Base-by-base conservation (phyloP, 2,113 vertebrate species). In the Arizona elegans region DNA sequence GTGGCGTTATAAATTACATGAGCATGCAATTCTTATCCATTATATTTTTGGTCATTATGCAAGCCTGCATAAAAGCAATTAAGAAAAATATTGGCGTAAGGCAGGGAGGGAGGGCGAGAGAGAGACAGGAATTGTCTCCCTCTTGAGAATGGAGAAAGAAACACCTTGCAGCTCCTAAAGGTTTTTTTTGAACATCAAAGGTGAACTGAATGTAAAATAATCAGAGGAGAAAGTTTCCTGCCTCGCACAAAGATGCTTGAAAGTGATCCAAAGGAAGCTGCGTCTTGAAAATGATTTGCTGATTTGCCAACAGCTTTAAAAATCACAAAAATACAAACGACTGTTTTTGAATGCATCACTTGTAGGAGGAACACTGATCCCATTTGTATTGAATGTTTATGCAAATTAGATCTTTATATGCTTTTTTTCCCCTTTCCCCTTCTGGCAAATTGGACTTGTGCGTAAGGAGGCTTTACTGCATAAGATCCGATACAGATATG, bases 211-310 rank as follows among this genome's bases (percentile, higher is more conserved):
- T 88, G 94, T 95, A 94, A 96, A 96, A 93, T 93, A 91, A 91
- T 92, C 87, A 93, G 91, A 81, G 11, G 62, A 94, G 55, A 47
- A 88, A 94, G 86, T 93, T 90, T 95, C 56, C 94, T 96, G 87
- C 93, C 87, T 94, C 90, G 81, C 96, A 97, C 92, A 92, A 95
- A 94, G 92, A 94, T 96, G 65, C 92, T 94, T 54, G 95, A 96
- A 96, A 90, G 94, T 90, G 13, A 85, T 93, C 56, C 53, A 96
- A 94, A 92, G 92, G 92, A 95, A 96, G 95, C 95, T 96, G 94
- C 88, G 65, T 95, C 91, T 94, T 53, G 92, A 88, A 70, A 90
- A 95, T 95, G 93, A 94, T 15, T 93, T 93, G 50, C 70, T 94
- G 94, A 85, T 91, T 62, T 92, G 29, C 88, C 94, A 56, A 65